A percentile compares a stretch with the other conserved stretches of the same genome.
phyloP scores from a whole-genome alignment of 2,888 invertebrate species.

The Maniola hyperantus region DNA sequence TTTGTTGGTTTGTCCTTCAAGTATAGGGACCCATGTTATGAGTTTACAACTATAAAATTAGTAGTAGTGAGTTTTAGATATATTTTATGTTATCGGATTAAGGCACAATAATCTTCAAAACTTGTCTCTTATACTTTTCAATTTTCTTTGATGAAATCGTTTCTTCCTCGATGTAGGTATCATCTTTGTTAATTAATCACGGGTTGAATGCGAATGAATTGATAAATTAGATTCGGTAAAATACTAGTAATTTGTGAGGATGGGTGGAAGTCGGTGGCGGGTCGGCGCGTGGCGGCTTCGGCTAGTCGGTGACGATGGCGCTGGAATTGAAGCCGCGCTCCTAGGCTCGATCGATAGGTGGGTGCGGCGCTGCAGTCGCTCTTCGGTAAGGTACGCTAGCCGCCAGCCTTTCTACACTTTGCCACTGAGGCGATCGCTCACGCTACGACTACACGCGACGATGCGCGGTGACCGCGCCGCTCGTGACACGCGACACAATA shows the following conservation, averaged over 20 bases:
- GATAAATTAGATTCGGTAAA: no score
- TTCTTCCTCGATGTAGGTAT: no score
- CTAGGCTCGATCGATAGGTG: constrained; percentile 64
- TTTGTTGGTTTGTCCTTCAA: no score
- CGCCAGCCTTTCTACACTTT: constrained; percentile 44
- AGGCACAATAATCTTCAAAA: no score
- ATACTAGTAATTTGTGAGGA: neutral
- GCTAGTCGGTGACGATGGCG: constrained; percentile 25
- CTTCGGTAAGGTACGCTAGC: constrained; percentile 41
- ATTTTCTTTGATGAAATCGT: no score
- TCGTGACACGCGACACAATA: constrained; percentile 82
- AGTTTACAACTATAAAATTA: no score
- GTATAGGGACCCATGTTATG: no score
- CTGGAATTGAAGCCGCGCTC: constrained; percentile 31
- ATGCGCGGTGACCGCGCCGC: constrained; percentile 80
- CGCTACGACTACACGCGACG: constrained; percentile 68
- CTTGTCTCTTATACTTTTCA: no score
- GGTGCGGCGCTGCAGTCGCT: constrained; percentile 72
- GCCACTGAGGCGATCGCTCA: constrained; percentile 62
- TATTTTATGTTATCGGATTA: no score
- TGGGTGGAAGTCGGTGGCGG: constrained; percentile 18
- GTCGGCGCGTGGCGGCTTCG: constrained; percentile 20
- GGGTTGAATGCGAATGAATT: no score
- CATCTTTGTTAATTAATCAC: no score
- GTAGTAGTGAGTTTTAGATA: no score